Percentiles rank a stretch among this genome's conserved stretches.
Evolutionary conservation across 1,140 invertebrate genomes (phyloP).

Genomic region (Lordiphosa stackelbergi): DNA sequence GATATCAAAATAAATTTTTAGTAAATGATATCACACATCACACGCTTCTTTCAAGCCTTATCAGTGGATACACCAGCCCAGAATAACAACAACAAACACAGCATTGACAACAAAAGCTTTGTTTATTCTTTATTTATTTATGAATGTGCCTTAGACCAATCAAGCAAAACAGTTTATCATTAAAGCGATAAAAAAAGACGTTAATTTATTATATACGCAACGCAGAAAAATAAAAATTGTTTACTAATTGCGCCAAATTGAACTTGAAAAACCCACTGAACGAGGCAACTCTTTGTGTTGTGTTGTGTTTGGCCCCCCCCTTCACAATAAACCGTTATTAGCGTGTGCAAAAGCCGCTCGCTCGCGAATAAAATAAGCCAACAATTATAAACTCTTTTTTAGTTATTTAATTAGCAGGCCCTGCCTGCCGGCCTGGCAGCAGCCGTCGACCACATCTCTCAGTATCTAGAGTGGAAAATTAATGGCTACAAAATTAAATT

Average conservation of each 20-base stretch:
- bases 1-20: slow-evolving; percentile 32
- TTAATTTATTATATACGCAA: slow-evolving; percentile 62
- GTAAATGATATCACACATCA: slow-evolving; percentile 56
- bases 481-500: slow-evolving; percentile 74
- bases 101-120: slow-evolving; percentile 43
- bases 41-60: slow-evolving; percentile 26
- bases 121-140: slow-evolving; percentile 70
- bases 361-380: slow-evolving; percentile 51
- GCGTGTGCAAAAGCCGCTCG: slow-evolving; percentile 1
- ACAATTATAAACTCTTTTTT: slow-evolving; percentile 65
- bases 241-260: slow-evolving; percentile 58
- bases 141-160: slow-evolving; percentile 69
- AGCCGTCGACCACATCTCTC: slow-evolving; percentile 40
- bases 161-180: slow-evolving; percentile 73
- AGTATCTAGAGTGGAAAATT: slow-evolving; percentile 73
- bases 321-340: slow-evolving; percentile 46
- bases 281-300: slow-evolving; percentile 12
- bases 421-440: slow-evolving; percentile 18
- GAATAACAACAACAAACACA: slow-evolving; percentile 31
- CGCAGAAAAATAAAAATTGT: slow-evolving; percentile 24
- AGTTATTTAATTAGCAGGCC: slow-evolving; percentile 69
- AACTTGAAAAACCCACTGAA: slow-evolving; percentile 46
- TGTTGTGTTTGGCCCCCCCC: not conserved
- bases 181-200: slow-evolving; percentile 69
- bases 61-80: slow-evolving; percentile 16